These are phyloP conservation scores for Campopleginae sp. DNA, from an alignment of 2,888 invertebrate species.

Conservation along the genomic window DNA sequence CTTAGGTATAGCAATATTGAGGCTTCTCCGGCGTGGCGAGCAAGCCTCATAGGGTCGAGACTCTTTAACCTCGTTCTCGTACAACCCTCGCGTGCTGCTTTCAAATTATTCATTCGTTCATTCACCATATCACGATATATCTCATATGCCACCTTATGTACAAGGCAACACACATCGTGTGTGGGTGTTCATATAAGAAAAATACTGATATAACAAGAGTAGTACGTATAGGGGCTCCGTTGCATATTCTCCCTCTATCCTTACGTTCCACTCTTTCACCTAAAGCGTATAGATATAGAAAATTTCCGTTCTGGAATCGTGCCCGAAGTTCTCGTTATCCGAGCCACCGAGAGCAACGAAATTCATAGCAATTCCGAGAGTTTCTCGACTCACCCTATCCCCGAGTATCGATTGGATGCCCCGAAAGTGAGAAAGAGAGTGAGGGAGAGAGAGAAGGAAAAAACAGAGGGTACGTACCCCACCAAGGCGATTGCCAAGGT, in stretches of 20 bases:
- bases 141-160: conserved; percentile 20
- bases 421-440: conserved; percentile 14
- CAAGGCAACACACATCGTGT: conserved; percentile 4
- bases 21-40: conserved; percentile 38
- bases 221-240: conserved; percentile 3
- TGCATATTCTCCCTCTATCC: conserved; percentile 27
- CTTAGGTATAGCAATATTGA: conserved; percentile 20
- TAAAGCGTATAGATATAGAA: conserved; percentile 13
- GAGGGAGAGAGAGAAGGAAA: conserved; percentile 15
- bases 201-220: conserved; percentile 12
- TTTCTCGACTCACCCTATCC: conserved; percentile 56
- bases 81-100: conserved; percentile 59
- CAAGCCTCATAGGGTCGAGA: conserved; percentile 51
- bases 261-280: conserved; percentile 3
- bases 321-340: conserved; percentile 59
- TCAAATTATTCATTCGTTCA: conserved; percentile 68
- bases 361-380: conserved; percentile 59
- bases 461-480: conserved; percentile 29
- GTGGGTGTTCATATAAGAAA: neutral
- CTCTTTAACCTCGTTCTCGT: conserved; percentile 64
- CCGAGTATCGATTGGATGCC: conserved; percentile 58
- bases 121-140: conserved; percentile 61
- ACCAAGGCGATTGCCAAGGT: conserved; percentile 64
- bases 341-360: conserved; percentile 48
- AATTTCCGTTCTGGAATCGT: conserved; percentile 43